Evolutionary conservation across 2,113 vertebrate species (phyloP).

Genomic region (Gopherus flavomarginatus): DNA sequence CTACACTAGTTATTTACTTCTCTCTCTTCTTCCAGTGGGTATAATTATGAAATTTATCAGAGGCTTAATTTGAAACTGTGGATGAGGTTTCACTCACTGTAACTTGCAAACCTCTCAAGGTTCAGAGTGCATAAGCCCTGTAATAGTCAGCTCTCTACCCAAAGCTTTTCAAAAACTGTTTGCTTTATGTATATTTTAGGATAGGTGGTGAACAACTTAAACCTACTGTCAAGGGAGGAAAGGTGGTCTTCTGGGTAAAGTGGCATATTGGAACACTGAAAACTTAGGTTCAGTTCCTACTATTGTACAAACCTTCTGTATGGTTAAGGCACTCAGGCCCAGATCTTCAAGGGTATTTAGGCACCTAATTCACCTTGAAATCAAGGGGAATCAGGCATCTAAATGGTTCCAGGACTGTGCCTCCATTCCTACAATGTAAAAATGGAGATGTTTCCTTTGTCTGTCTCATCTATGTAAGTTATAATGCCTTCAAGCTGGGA

Average conservation of each 20-base stretch:
- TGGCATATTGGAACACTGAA: background rate
- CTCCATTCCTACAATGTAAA: background rate
- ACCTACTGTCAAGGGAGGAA: background rate
- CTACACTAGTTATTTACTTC: background rate
- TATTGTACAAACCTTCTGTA: background rate
- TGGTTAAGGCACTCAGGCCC: background rate
- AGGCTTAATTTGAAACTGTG: background rate
- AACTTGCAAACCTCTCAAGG: background rate
- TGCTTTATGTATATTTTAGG: background rate
- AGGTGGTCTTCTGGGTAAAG: background rate
- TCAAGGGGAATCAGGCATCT: background rate
- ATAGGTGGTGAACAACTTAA: background rate
- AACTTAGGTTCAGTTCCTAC: background rate
- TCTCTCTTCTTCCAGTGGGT: background rate
- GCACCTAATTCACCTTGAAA: background rate
- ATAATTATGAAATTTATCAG: background rate
- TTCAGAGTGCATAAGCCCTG: background rate
- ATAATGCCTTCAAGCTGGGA: background rate
- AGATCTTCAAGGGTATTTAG: background rate
- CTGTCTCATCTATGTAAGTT: background rate
- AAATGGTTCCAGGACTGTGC: background rate
- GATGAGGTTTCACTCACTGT: background rate
- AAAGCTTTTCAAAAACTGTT: background rate
- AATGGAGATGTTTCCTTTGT: background rate
- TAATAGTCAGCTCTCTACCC: background rate